These are phyloP conservation scores for Mastomys natalensis DNA, from an alignment of 2,113 vertebrate species.

Conservation along the genomic window DNA sequence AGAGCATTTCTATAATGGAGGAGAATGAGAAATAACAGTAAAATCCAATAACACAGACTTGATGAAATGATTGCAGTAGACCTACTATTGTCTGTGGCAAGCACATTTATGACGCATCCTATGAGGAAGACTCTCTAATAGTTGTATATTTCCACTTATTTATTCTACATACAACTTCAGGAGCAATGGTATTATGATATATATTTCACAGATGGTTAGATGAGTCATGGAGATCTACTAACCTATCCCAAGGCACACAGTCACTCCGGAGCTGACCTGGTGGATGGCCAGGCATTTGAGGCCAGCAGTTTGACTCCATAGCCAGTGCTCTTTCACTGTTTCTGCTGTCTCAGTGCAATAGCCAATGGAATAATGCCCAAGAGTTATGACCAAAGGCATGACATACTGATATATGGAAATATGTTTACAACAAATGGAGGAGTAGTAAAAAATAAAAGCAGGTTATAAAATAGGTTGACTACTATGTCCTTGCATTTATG, in stretches of 20 bases:
- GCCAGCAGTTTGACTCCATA: accelerated
- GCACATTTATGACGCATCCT: background rate
- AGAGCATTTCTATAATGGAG: background rate
- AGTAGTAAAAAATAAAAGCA: background rate
- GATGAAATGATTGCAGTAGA: background rate
- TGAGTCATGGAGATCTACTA: background rate
- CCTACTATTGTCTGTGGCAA: background rate
- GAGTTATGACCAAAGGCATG: too few species aligned
- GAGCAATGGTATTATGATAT: background rate
- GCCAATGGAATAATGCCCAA: background rate
- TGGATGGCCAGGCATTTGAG: background rate
- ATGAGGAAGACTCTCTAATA: background rate
- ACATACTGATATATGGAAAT: background rate
- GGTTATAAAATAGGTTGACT: slow-evolving; percentile 16
- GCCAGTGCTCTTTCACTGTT: background rate
- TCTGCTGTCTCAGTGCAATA: background rate
- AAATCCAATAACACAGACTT: background rate
- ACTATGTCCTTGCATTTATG: background rate
- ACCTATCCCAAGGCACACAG: background rate
- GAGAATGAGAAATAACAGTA: background rate
- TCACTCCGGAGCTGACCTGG: too few species aligned
- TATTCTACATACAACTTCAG: background rate
- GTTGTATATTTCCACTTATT: background rate
- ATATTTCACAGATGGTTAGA: background rate
- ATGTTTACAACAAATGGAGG: background rate